Base-by-base conservation (phyloP, 2,888 invertebrate genomes). In the Mamestra brassicae region DNA sequence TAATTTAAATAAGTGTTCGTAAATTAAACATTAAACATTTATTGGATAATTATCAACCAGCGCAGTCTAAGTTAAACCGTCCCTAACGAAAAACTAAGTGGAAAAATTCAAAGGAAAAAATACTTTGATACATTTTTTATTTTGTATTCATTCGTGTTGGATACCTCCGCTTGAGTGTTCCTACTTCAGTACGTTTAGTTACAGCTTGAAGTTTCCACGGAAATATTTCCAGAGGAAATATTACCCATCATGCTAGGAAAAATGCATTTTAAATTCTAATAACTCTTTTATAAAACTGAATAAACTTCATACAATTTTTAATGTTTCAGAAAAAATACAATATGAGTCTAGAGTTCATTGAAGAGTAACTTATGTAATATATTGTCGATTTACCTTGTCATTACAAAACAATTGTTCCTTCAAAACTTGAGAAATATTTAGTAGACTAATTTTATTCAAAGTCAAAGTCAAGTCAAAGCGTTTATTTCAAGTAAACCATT, bases 151-250 rank as follows among this genome's bases (percentile, higher is more conserved):
- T 77, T 81, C 63, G 10, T 26, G 65, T 54, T 55, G 57, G 64
- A 68, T 81, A 34, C 70, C 57, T 81, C 54, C 10, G 42, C 60
- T 61, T 34, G 57, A 73, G 71, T 76, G 71, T 76, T 50, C 17
- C 36, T 65, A 60, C 68, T 76, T 67, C 70, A 78, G 52, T 50
- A 17, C 61, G 47, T 75, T 78, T 64, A 71, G 63, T 74, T 74
- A 82, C 83, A 68, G 61, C 69, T 60, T 71, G 47, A 54, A 62
- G 34, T 65, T 80, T 76, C 50, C 55, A 7, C 64, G 47, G 61
- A 57, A 62, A 82, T 62, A 62, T 68, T 78, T 74, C 57, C 45
- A 50, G 60, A 11, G 13, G 1, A 15, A 74, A 62, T 54, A 67
- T 57, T 82, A 74, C 71, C 26, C 45, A 63, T 45, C 11, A n/a